Base-by-base conservation (phyloP, 2,113 vertebrate genomes). In the Sitta europaea region DNA sequence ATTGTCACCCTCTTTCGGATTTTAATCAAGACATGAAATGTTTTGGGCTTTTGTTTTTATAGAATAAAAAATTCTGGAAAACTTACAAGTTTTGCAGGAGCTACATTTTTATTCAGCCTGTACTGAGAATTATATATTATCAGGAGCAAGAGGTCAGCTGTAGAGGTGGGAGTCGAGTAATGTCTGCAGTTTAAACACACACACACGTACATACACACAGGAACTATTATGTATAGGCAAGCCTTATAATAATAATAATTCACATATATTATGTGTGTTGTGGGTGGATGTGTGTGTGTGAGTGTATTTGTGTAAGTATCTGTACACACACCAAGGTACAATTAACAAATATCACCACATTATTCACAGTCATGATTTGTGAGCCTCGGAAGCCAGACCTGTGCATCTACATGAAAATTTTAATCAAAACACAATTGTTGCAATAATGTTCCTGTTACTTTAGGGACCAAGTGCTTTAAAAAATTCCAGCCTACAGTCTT, bases 281-380 rank as follows among this genome's bases (percentile, higher is more conserved):
- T 31, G 11, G 31, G 12, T 43, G 11, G n/a, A n/a, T n/a, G n/a
- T 3, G 0, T 8, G 5, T 43, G 9, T 19, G 2, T 35, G 19
- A 24, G 23, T 57, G 36, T 78, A 23, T 62, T 47, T 67, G 11
- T 67, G 15, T 27, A 35, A 53, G 31, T 33, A 12, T 33, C 21
- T 80, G 47, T 19, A 61, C 10, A 10, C 16, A 72, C 17, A 68
- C 3, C 4, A 6, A 72, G 48, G 9, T 12, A 50, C 3, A 53
- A 72, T 4, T 45, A 48, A 47, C 9, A 88, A 83, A 22, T 31
- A 76, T 11, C 20, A 66, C 47, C 58, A 61, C 17, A 55, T 67
- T 86, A 57, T 92, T 86, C 42, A 27, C 27, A 55, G 48, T 61
- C n/a, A 14, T 21, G n/a, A 16, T 63, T 65, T 72, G 63, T 13